Evolutionary conservation across 2,113 vertebrate genomes (phyloP), one percentile per base, ranked within the genome.

Genomic region (Phylloscopus trochilus): DNA sequence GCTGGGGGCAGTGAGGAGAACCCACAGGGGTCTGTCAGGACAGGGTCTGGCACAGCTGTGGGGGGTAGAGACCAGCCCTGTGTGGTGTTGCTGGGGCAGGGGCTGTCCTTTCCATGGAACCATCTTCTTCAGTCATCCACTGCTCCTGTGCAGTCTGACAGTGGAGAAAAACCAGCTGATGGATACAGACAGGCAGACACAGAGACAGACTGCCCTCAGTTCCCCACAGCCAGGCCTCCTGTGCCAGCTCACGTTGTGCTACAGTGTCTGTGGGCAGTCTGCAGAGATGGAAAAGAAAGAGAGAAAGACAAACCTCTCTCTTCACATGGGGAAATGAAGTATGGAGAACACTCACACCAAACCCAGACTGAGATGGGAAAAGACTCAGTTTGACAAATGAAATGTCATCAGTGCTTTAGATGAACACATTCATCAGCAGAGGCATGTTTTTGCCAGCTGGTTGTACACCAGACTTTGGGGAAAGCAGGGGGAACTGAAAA

Each of bases 401-500:
- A 83, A 83, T 30, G 10, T 59, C 76, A 78, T n/a, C 72, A 63
- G 51, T 35, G 30, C 51, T 83, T 80, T 74, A 81, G 59, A 83
- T 20, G 39, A 92, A 70, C 27, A 59, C 27, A 74, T 52, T 82
- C 23, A 90, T 73, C 89, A 84, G 47, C 68, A 91, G 47, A 93
- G 49, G 24, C 1, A 1, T 37, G 39, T 33, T 91, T 75, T 53
- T 76, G 52, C 23, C 44, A 79, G 62, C 33, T 85, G 55, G 37
- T 49, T 73, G 46, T 55, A 69, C 53, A 80, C 6, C 30, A 67
- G 79, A 49, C 31, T 83, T 77, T 7, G 24, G 10, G n/a, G 13
- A 78, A 90, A 88, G 60, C 55, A 83, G 93, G 43, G 16, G 35
- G 47, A 93, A 92, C 39, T 43, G 30, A 74, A 83, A 80, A 26